Base-by-base conservation (phyloP, 1,140 invertebrate genomes). In the Ylistrum balloti region DNA sequence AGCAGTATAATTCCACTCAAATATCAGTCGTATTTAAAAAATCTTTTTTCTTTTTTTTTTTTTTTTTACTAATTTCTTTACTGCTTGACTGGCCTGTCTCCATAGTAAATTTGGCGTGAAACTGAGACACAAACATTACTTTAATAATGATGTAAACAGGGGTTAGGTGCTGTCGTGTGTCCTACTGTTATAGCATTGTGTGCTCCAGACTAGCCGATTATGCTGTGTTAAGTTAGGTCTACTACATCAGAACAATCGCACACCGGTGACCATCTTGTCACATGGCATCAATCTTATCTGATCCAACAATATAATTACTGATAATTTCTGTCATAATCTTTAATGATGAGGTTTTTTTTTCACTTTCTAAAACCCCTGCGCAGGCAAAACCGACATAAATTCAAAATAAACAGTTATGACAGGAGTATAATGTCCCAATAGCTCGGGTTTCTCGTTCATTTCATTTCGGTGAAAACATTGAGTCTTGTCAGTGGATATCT, bases 241-340 rank as follows among this genome's bases (percentile, higher is more conserved):
- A n/a, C 20, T 74, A 28, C 5, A n/a, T 28, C 56, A 22, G 7
- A 28, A 74, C 56, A 74, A 74, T 5, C n/a, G 56, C 28, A n/a
- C 0, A 17, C 5, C 28, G 56, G 56, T n/a, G 56, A 28, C 56
- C 56, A 74, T 74, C 56, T 74, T 74, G 56, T 74, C 22, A 74
- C 56, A 74, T 1, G 5, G n/a, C 2, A n/a, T 74, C 9, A 74
- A 74, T 74, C 56, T 74, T 74, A 74, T 74, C 56, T 74, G 56
- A 74, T 74, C 22, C n/a, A 28, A 1, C 28, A n/a, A 28, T 74
- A 74, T 74, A 74, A 74, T 74, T n/a, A 74, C 56, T 17, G 56
- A 74, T 28, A 74, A 74, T 74, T 74, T 74, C n/a, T 74, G 56
- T 74, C 56, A 74, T 74, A 74, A 74, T 74, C 56, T 74, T 74